Percentiles rank a stretch among this genome's conserved stretches.
Conservation (phyloP, 23 tunicate species). For the Ciona savignyi region DNA sequence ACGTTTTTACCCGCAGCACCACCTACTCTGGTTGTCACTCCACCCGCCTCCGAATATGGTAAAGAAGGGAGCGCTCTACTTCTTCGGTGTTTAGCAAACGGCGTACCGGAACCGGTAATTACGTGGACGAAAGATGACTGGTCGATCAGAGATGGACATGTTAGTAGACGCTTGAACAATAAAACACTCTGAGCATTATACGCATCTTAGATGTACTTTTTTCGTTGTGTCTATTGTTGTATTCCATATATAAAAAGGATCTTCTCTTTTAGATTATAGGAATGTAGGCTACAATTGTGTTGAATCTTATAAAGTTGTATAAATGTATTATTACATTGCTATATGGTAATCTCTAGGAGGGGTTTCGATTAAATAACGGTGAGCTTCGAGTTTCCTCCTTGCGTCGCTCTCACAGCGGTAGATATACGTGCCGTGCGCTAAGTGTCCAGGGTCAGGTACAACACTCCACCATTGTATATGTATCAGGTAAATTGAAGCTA, state of each 20-base stretch:
- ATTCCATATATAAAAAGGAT: too few relatives aligned
- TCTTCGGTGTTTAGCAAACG: slow-evolving; percentile 41
- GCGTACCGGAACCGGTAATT: slow-evolving; percentile 54
- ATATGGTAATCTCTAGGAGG: slow-evolving; percentile 18
- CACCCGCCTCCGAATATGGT: slow-evolving; percentile 17
- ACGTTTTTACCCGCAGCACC: slow-evolving; percentile 39
- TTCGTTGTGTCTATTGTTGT: neutral
- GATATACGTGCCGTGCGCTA: slow-evolving; percentile 52
- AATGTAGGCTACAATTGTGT: too few relatives aligned
- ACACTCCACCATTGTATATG: slow-evolving; percentile 58
- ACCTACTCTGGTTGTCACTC: slow-evolving; percentile 41
- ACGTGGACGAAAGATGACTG: slow-evolving; percentile 67
- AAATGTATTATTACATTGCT: neutral
- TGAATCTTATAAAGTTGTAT: neutral
- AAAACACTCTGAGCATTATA: neutral
- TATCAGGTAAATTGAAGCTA: slow-evolving; percentile 36
- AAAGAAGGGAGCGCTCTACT: slow-evolving; percentile 41
- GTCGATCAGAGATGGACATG: slow-evolving; percentile 31
- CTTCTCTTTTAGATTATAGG: too few relatives aligned
- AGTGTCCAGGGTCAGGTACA: slow-evolving; percentile 46
- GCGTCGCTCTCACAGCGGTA: slow-evolving; percentile 32
- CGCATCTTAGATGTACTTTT: neutral
- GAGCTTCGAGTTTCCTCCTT: slow-evolving; percentile 26
- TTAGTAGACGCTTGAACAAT: neutral
- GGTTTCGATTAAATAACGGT: slow-evolving; percentile 28